Evolutionary conservation across 2,797 vertebrate species (phyloP), one percentile per base, ranked within the genome.

Genomic region (Micromesistius poutassou): DNA sequence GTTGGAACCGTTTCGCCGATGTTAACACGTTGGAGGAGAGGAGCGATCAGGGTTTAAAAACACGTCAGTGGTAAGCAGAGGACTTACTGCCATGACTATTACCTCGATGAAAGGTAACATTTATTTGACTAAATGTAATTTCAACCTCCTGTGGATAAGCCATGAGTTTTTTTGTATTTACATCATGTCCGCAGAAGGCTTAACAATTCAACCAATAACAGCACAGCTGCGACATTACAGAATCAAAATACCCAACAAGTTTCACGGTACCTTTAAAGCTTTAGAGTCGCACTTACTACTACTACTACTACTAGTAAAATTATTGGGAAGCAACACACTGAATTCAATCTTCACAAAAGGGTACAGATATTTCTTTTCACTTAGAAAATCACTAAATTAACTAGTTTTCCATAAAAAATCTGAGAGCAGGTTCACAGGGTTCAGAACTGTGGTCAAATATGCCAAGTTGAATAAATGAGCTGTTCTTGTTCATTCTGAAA

Each of bases 401-500:
- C 40, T 42, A 13, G 14, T 42, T 13, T 73, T 5, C 66, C 55
- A 55, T 22, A 19, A 55, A 55, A 55, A 55, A 55, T 55, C 14
- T 42, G 40, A 38, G 36, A 14, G 9, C 40, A 42, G 40, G 40
- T 55, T 16, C 30, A 50, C 7, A 8, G 42, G 46, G 62, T 30
- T 36, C 40, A 71, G 70, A 42, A 42, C 38, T 72, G 16, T 42
- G 12, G 42, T 62, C 5, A 62, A 55, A 73, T 76, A 76, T 38
- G 75, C 31, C 68, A 62, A 2, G 40, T 35, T 33, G 28, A 74
- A 74, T 28, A 62, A 72, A 62, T 46, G 30, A 33, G 31, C 3
- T 35, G 70, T 74, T 35, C 30, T 46, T 9, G 50, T 55, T 74
- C 25, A 75, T 38, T 46, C 42, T 36, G 13, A 75, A 76, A 30